phyloP scores from a whole-genome alignment of 2,113 vertebrate species.

The Tauraco erythrolophus region DNA sequence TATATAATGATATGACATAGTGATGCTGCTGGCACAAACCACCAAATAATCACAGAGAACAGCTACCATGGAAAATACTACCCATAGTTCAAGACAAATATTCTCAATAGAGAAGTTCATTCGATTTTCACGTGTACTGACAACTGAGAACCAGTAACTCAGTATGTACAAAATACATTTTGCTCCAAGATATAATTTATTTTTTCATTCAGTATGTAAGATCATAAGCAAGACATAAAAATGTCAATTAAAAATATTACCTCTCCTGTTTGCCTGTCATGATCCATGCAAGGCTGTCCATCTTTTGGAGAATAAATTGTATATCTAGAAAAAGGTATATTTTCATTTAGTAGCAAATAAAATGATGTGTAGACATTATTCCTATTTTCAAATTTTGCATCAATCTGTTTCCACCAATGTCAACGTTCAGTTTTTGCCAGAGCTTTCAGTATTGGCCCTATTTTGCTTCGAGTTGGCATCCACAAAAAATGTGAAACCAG shows the following conservation, averaged over 20 bases:
- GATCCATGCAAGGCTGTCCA: constrained; percentile 98
- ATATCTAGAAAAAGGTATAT: constrained; percentile 78
- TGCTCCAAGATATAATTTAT: neutral
- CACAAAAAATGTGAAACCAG: neutral
- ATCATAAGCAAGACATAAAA: neutral
- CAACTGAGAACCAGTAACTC: neutral
- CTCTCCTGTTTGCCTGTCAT: constrained; percentile 98
- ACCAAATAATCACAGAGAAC: neutral
- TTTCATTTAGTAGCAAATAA: neutral
- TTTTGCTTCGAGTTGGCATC: neutral
- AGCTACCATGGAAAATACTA: neutral
- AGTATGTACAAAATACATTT: neutral
- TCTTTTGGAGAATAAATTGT: constrained; percentile 98
- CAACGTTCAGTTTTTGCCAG: rapidly evolving
- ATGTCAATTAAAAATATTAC: constrained; percentile 64
- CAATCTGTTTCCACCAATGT: neutral
- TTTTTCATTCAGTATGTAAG: neutral
- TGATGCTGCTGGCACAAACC: neutral
- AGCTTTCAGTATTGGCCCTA: neutral
- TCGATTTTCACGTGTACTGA: neutral
- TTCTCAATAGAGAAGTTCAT: neutral
- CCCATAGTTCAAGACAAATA: neutral
- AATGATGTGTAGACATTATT: neutral
- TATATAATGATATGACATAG: neutral
- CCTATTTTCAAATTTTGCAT: neutral